Percentiles rank a stretch among this genome's conserved stretches.
Evolutionary conservation across 2,797 vertebrate species (phyloP).

Genomic region (Manis pentadactyla): DNA sequence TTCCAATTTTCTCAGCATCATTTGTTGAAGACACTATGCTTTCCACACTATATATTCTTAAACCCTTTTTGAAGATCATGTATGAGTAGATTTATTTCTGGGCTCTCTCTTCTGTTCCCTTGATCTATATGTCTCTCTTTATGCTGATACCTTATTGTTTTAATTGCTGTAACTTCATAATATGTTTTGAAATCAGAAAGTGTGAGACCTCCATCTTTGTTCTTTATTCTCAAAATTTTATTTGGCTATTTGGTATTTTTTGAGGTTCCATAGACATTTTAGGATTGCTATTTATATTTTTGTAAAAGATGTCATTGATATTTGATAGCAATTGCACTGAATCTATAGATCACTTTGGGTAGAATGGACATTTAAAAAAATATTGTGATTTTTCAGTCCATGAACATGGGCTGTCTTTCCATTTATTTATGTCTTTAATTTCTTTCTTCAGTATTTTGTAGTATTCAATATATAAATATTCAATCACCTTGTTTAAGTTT

Average conservation of each 20-base stretch:
- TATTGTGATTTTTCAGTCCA: background rate
- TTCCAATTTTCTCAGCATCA: background rate
- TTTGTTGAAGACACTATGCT: background rate
- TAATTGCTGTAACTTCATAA: background rate
- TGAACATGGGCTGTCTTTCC: background rate
- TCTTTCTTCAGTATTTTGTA: background rate
- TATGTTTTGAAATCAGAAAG: background rate
- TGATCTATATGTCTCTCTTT: background rate
- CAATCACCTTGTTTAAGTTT: background rate
- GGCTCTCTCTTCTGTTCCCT: background rate
- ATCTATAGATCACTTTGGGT: background rate
- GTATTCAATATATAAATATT: background rate
- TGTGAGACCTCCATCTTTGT: background rate
- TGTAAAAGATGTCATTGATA: background rate
- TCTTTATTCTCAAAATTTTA: background rate
- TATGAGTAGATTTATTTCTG: background rate
- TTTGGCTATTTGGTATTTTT: background rate
- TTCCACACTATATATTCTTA: background rate
- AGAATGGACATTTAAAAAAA: background rate
- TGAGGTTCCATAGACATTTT: background rate
- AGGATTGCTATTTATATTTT: background rate
- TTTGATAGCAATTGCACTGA: background rate
- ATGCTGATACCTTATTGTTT: background rate
- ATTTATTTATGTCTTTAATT: background rate
- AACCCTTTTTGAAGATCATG: background rate